phyloP scores from a whole-genome alignment of 2,888 invertebrate genomes.

The Luperina nickerlii region DNA sequence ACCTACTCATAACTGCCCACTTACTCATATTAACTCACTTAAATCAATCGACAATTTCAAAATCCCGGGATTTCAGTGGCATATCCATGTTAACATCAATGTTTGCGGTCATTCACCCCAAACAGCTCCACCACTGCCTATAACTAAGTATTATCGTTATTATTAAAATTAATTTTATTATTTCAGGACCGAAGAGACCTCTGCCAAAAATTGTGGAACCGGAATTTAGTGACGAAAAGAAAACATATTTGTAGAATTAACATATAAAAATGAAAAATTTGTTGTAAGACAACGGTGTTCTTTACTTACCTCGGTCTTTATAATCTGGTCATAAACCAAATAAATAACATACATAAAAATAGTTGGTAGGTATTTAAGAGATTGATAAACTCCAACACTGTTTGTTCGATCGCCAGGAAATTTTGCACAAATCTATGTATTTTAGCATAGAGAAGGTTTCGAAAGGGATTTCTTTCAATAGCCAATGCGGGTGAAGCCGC shows the following conservation, averaged over 20 bases:
- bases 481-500: not conserved
- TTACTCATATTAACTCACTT: too few species aligned
- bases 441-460: not conserved
- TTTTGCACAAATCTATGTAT: not conserved
- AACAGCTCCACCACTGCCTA: too few species aligned
- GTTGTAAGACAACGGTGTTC: not conserved
- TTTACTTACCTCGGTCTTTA: not conserved
- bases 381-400: not conserved
- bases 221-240: conserved; percentile 31
- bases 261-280: not conserved
- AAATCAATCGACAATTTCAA: too few species aligned
- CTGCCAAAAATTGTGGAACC: conserved; percentile 2
- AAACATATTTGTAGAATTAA: conserved; percentile 12
- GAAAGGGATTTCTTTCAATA: not conserved
- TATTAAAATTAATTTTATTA: not conserved
- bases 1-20: too few species aligned
- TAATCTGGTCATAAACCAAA: not conserved
- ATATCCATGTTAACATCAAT: too few species aligned
- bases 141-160: not conserved
- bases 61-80: too few species aligned
- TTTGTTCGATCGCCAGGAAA: not conserved
- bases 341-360: not conserved
- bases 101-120: too few species aligned
- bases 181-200: conserved; percentile 48
- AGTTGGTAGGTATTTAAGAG: not conserved